Conservation (phyloP, 2,113 vertebrate species). For the Calypte anna region DNA sequence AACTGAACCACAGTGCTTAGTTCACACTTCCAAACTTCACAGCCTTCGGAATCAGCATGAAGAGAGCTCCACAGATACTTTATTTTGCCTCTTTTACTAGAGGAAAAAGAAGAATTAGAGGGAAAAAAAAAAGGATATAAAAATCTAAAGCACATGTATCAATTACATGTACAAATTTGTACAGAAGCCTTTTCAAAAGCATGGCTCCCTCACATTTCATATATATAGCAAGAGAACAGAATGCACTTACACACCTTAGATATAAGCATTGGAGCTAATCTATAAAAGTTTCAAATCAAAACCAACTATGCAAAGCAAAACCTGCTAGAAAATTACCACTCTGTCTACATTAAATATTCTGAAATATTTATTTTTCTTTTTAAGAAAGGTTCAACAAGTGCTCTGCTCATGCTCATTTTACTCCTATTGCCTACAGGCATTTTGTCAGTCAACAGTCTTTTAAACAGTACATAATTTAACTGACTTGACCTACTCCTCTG, state of each 20-base stretch:
- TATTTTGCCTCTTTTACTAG: neutral
- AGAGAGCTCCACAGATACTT: neutral
- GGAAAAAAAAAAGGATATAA: neutral
- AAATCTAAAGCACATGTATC: neutral
- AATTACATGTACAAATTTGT: slow-evolving; percentile 28
- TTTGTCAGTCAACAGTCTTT: neutral
- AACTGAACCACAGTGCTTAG: neutral
- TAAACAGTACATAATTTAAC: slow-evolving; percentile 36
- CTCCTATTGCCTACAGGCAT: slow-evolving; percentile 7
- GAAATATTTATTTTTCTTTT: slow-evolving; percentile 50
- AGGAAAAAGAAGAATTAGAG: neutral
- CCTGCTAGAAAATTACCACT: slow-evolving; percentile 27
- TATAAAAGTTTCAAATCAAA: slow-evolving; percentile 1
- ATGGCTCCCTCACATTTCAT: neutral
- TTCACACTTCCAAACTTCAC: neutral
- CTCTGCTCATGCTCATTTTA: slow-evolving; percentile 27
- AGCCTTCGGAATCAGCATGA: neutral
- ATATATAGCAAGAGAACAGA: neutral
- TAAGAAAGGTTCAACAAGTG: slow-evolving; percentile 22
- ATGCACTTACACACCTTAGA: neutral
- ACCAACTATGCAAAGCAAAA: neutral
- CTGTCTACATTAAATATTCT: neutral
- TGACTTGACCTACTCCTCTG: neutral
- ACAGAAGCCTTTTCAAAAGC: neutral
- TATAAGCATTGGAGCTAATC: neutral